Conservation (phyloP, 2,113 vertebrate species). For the Serilophus lunatus region DNA sequence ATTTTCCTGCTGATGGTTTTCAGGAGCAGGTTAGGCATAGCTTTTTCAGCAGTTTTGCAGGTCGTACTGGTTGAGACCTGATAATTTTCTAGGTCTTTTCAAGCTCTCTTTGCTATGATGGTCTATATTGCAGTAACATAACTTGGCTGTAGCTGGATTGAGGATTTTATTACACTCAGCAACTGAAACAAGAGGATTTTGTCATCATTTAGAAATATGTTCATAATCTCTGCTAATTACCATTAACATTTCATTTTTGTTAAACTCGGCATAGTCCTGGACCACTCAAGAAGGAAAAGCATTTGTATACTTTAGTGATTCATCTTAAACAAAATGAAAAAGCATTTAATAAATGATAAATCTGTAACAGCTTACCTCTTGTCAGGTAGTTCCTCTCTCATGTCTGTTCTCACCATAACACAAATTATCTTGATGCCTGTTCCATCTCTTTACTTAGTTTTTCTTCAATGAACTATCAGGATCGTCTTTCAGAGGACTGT, state of each 20-base stretch:
- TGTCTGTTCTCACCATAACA: background rate
- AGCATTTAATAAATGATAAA: background rate
- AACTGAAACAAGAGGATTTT: background rate
- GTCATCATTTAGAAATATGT: background rate
- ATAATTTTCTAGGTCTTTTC: background rate
- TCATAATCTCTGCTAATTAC: background rate
- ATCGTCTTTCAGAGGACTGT: background rate
- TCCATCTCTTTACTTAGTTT: background rate
- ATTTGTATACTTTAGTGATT: background rate
- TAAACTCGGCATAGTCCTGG: background rate
- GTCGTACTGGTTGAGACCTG: background rate
- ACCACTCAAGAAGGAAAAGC: background rate
- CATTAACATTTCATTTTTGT: background rate
- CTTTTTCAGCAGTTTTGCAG: constrained; percentile 20
- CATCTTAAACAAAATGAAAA: background rate
- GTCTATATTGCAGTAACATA: background rate
- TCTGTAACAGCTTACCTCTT: background rate
- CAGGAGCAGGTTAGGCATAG: background rate
- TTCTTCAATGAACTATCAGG: background rate
- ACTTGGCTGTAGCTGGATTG: background rate
- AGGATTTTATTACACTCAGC: background rate
- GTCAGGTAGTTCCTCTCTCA: background rate
- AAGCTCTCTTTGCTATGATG: background rate
- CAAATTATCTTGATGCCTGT: background rate
- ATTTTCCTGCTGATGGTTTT: background rate